Evolutionary conservation across 2,113 vertebrate species (phyloP).

Genomic region (Salvelinus alpinus): DNA sequence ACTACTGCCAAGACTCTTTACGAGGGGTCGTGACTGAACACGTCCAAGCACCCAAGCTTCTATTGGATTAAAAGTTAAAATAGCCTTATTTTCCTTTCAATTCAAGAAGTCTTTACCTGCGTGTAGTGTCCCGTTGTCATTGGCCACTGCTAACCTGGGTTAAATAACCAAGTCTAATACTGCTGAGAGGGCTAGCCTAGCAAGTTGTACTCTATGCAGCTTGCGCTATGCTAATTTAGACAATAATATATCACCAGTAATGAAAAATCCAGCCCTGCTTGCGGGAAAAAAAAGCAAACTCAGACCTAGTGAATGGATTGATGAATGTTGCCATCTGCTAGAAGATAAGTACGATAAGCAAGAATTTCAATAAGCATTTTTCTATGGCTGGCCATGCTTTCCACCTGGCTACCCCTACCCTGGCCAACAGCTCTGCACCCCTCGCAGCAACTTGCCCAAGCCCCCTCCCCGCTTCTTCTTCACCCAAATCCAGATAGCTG

Average conservation of each 20-base stretch:
- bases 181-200: constrained; percentile 18
- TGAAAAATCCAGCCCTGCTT: constrained; percentile 44
- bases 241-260: constrained; percentile 35
- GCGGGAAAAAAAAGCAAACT: constrained; percentile 28
- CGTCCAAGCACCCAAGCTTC: constrained; percentile 5
- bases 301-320: constrained; percentile 26
- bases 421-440: too few relatives aligned
- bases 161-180: constrained; percentile 1
- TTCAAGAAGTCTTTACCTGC: constrained; percentile 6
- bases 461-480: too few relatives aligned
- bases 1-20: constrained; percentile 46
- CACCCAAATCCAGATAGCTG: too few relatives aligned
- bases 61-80: constrained; percentile 31
- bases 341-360: background rate
- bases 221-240: constrained; percentile 47
- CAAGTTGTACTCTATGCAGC: background rate
- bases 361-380: too few relatives aligned
- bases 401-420: too few relatives aligned
- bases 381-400: too few relatives aligned
- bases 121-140: background rate
- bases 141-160: background rate
- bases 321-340: constrained; percentile 11
- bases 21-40: constrained; percentile 12
- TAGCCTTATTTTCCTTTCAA: background rate
- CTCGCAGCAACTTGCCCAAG: too few relatives aligned